Base-by-base conservation (phyloP, 2,797 vertebrate species). In the Tachyglossus aculeatus region DNA sequence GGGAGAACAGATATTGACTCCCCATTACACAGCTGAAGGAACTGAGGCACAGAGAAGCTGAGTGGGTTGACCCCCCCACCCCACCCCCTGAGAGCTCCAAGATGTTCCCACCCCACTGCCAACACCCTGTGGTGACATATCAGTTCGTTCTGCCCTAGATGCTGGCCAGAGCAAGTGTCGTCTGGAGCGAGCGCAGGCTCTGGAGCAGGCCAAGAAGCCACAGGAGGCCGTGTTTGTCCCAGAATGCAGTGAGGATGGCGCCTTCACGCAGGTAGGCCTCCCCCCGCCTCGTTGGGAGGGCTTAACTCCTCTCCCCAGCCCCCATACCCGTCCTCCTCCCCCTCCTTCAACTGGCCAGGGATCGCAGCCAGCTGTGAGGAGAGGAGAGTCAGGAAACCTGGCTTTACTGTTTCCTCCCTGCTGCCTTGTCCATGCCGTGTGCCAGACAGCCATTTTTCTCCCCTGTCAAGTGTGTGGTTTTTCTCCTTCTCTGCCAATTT, bases 191-290 rank as follows among this genome's bases (percentile, higher is more conserved):
- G 91, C 89, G 81, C 96, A 97, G 88, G 97, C 97, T 3, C 70
- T 97, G 82, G 96, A 99, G 77, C 96, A 95, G 65, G 95, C 94
- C 62, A 94, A 96, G 88, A 95, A 94, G 73, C 96, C 96, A 7
- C 98, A 96, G 88, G 97, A 98, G 90, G 94, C 96, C 33, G 96
- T 96, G 76, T 99, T 99, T 77, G 92, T 99, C 87, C 98, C 98
- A 7, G 96, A 98, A 83, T 99, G 98, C 89, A 95, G 93, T 2
- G 97, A 98, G 61, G 98, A 99, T n/a, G 98, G 98, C 71, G 96
- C 97, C 6, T 99, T 97, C 62, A 94, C 96, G 7, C 97, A 99
- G 95, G 98, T 94, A 77, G 86, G 63, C 2, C 53, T 19, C 38
- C 59, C 47, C 16, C 7, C 5, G 61, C 48, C 18, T 21, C 2